Conservation (phyloP, 1,140 invertebrate species). For the Nilaparvata lugens region DNA sequence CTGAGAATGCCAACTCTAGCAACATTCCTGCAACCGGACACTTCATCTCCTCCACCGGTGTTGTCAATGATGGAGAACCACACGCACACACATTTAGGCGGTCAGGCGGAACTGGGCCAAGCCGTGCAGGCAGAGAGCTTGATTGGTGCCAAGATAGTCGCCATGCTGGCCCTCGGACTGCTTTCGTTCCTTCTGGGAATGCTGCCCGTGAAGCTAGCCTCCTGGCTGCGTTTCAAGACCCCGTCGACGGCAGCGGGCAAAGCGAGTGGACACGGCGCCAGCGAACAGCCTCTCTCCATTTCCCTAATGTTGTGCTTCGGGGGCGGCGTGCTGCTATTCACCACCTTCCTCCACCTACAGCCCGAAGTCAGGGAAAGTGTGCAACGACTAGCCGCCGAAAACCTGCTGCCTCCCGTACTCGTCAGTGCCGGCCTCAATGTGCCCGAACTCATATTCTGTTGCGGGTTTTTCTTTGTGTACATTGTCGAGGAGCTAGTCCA, state of each 20-base stretch:
- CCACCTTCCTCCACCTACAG: conserved; percentile 65
- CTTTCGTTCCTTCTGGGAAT: conserved; percentile 58
- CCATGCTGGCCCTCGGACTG: conserved; percentile 56
- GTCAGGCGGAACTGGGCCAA: not conserved
- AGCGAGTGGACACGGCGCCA: conserved; percentile 14
- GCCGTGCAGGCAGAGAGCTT: conserved; percentile 16
- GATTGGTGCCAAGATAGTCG: conserved; percentile 51
- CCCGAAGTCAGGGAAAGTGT: conserved; percentile 59
- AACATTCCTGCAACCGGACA: not conserved
- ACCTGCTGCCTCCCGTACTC: conserved; percentile 28
- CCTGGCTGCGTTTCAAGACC: conserved; percentile 32
- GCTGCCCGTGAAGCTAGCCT: conserved; percentile 46
- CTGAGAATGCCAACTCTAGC: not conserved
- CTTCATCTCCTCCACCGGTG: too few species aligned
- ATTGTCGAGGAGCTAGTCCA: conserved; percentile 61
- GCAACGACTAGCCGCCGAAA: conserved; percentile 32
- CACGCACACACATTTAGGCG: not conserved
- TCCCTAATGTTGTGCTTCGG: conserved; percentile 63
- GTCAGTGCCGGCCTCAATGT: conserved; percentile 37
- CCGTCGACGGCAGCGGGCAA: conserved; percentile 2
- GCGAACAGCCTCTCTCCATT: conserved; percentile 41
- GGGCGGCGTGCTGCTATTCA: conserved; percentile 70
- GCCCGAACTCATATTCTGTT: conserved; percentile 55
- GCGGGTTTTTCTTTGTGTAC: conserved; percentile 65
- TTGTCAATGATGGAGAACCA: not conserved